Percentiles rank a stretch among this genome's conserved stretches.
Evolutionary conservation across 2,113 vertebrate species (phyloP).

Genomic region (Malaclemys terrapin): DNA sequence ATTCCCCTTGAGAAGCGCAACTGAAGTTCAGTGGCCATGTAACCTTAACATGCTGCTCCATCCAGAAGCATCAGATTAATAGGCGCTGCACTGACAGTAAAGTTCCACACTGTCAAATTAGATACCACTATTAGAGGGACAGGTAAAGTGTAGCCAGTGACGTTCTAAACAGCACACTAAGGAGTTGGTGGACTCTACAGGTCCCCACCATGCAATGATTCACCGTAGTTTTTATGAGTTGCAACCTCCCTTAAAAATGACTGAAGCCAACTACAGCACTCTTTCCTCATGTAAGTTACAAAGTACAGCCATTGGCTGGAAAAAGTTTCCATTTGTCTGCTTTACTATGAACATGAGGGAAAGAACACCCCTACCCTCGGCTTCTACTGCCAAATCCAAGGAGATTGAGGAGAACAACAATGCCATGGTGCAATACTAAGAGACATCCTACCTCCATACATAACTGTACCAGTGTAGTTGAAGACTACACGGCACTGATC

Average conservation of each 20-base stretch:
- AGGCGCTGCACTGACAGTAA: background rate
- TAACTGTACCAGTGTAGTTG: conserved; percentile 97
- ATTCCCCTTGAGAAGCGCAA: background rate
- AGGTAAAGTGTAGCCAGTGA: background rate
- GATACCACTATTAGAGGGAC: background rate
- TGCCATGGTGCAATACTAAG: background rate
- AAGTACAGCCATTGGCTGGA: background rate
- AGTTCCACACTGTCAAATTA: background rate
- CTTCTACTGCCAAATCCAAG: background rate
- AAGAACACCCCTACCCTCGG: background rate
- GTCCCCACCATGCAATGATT: background rate
- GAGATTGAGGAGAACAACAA: background rate
- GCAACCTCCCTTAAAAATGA: background rate
- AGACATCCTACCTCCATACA: conserved; percentile 93
- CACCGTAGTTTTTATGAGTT: background rate
- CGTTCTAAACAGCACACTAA: background rate
- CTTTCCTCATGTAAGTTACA: background rate
- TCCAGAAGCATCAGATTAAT: background rate
- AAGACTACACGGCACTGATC: conserved; percentile 99
- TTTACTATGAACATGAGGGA: background rate
- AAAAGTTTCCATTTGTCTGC: background rate
- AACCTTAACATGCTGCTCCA: background rate
- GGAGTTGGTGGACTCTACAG: background rate
- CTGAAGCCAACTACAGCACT: background rate
- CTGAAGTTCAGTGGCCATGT: background rate